Conservation (phyloP, 2,888 invertebrate genomes). For the Parelbella ahira region DNA sequence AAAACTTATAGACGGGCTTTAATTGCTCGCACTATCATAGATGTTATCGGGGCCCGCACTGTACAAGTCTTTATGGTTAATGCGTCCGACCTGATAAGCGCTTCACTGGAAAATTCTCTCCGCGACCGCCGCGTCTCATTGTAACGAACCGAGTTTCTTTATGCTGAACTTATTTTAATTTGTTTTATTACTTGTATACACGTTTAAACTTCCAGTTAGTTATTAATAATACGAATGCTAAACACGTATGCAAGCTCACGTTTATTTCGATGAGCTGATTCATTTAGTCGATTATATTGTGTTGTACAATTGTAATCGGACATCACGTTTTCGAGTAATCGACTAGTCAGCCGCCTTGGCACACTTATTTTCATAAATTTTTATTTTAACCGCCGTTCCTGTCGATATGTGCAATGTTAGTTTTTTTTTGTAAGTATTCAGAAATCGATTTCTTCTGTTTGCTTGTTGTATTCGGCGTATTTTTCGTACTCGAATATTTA, state of each 20-base stretch:
- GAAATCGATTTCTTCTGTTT: constrained; percentile 7
- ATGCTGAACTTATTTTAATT: too few species aligned
- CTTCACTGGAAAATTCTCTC: constrained; percentile 1
- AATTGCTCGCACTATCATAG: constrained; percentile 32
- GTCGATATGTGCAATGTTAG: constrained; percentile 15
- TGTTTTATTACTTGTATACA: constrained; percentile 3
- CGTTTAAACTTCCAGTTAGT: too few species aligned
- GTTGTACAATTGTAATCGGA: constrained; percentile 58
- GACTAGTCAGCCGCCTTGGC: constrained; percentile 68
- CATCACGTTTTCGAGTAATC: constrained; percentile 65
- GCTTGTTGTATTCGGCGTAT: too few species aligned
- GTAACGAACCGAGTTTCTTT: too few species aligned
- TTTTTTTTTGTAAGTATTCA: constrained; percentile 2
- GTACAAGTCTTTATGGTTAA: neutral
- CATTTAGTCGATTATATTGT: constrained; percentile 40
- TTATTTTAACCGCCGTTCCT: constrained; percentile 22
- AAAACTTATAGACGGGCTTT: constrained; percentile 29
- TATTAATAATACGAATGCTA: too few species aligned
- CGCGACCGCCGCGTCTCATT: neutral
- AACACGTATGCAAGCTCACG: too few species aligned
- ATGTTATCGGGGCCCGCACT: constrained; percentile 32
- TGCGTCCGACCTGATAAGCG: neutral
- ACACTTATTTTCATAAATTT: constrained; percentile 57
- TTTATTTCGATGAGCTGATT: constrained; percentile 20
- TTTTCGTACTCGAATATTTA: too few species aligned